Evolutionary conservation across 1,140 invertebrate genomes (phyloP), one percentile per base, ranked within the genome.

Genomic region (Cepaea nemoralis): DNA sequence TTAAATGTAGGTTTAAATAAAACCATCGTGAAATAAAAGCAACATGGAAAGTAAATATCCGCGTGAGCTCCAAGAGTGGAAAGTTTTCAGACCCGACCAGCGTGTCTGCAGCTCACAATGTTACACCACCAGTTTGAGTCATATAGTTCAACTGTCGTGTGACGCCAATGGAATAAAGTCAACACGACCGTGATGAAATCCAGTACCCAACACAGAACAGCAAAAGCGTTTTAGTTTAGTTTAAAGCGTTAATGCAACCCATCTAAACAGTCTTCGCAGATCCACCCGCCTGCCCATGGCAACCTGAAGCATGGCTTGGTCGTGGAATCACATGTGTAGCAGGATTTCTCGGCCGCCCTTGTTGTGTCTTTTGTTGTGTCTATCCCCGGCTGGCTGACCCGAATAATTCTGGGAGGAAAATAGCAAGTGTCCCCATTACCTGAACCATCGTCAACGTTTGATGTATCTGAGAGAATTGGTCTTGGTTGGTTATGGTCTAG

Each of bases 251-350:
- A 79, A 27, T 39, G 42, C 5, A 79, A 27, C 27, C 66, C 77
- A 66, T 80, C 78, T 24, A 80, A 19, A 42, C 78, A 80, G 35
- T 80, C 78, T 63, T 80, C 78, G 33, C 78, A 80, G 10, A 80
- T 31, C 78, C 78, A 80, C n/a, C 78, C 78, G 1, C 78, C 67
- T 55, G 55, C 69, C 78, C 69, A 73, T 45, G 78, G 78, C 31
- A 80, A 69, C 6, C 78, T 3, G 48, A 80, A 80, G 45, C 78
- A 80, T 14, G 69, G 66, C 39, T 55, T 50, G 42, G n/a, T 27
- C 8, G 78, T 71, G 8, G 66, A 50, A 33, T 48, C 59, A 45
- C 78, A 80, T 14, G 39, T 50, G 69, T 71, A 39, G 48, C 78
- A 80, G 0, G 45, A 5, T 45, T 80, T 80, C 45, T 33, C n/a